Evolutionary conservation across 2,888 invertebrate genomes (phyloP).

Genomic region (Trisateles emortualis): DNA sequence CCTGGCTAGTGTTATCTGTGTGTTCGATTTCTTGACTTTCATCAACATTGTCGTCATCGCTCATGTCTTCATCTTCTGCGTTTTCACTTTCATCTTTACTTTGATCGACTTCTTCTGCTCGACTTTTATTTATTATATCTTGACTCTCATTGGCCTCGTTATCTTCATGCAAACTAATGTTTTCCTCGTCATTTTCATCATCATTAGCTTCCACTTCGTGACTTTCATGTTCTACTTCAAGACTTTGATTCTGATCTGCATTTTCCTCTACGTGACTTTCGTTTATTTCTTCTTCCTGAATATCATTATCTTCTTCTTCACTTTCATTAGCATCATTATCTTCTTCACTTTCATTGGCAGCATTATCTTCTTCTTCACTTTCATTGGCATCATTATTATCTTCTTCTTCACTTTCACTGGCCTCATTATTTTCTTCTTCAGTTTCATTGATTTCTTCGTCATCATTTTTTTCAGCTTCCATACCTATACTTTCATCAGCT

Average conservation of each 20-base stretch:
- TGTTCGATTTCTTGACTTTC: slow-evolving; percentile 6
- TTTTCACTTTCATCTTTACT: slow-evolving; percentile 11
- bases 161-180: not conserved
- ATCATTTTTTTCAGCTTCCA: slow-evolving; percentile 9
- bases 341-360: slow-evolving; percentile 9
- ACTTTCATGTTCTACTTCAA: slow-evolving; percentile 10
- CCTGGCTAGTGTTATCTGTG: slow-evolving; percentile 20
- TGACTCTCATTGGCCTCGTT: slow-evolving; percentile 20
- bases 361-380: slow-evolving; percentile 18
- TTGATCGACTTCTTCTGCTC: slow-evolving; percentile 16
- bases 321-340: slow-evolving; percentile 10
- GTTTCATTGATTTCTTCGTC: slow-evolving; percentile 5
- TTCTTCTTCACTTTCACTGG: slow-evolving; percentile 9
- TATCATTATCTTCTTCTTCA: slow-evolving; percentile 18
- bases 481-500: not conserved
- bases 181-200: slow-evolving; percentile 15
- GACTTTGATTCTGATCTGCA: slow-evolving; percentile 21
- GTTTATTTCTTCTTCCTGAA: not conserved
- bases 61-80: not conserved
- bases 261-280: slow-evolving; percentile 7
- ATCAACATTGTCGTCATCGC: too few relatives aligned
- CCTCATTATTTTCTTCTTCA: slow-evolving; percentile 15
- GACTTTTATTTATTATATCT: slow-evolving; percentile 11
- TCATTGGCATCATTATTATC: slow-evolving; percentile 9
- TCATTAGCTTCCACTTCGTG: slow-evolving; percentile 25